Base-by-base conservation (phyloP, 2,888 invertebrate genomes). In the Muschampia plurimacula region DNA sequence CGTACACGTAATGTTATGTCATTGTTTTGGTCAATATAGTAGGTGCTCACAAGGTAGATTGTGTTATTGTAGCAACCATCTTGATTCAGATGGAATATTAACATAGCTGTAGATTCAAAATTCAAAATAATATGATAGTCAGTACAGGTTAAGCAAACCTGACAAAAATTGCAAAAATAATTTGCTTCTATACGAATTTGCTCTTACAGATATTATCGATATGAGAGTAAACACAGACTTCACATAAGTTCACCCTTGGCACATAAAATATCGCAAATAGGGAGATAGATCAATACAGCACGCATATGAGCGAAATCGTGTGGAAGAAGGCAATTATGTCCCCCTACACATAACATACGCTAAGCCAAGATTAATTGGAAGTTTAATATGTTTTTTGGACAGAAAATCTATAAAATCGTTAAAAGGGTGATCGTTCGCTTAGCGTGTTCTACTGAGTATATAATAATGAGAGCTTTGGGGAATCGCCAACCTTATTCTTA, bases 321-420 rank as follows among this genome's bases (percentile, higher is more conserved):
- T 41, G 67, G 67, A 67, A 67, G 67, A 55, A 57, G 41, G 57
- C 67, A 67, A 67, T 67, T 67, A 67, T 67, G 67, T 57, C 67
- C 32, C 67, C 66, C 67, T 66, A 15, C 41, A 67, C 39, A 41
- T 39, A 49, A 49, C 65, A 28, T 13, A 41, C 67, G 67, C 67
- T 67, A 67, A 55, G 67, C 67, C 55, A 55, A 67, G 67, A 67
- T 67, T 67, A 67, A 67, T 67, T 67, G 67, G 67, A 55, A 55
- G 67, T 67, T 67, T 44, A 67, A 59, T 52, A 63, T 59, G 57
- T 52, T 59, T 67, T 63, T 63, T 9, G 63, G 39, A 39, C 39
- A 66, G 22, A 22, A 57, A 55, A 36, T 36, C 52, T 8, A 55
- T 49, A 49, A n/a, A 49, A 46, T 46, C 46, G 46, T 13, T 46